These are phyloP conservation scores for Calcarius ornatus DNA, from an alignment of 2,113 vertebrate genomes.

Conservation along the genomic window DNA sequence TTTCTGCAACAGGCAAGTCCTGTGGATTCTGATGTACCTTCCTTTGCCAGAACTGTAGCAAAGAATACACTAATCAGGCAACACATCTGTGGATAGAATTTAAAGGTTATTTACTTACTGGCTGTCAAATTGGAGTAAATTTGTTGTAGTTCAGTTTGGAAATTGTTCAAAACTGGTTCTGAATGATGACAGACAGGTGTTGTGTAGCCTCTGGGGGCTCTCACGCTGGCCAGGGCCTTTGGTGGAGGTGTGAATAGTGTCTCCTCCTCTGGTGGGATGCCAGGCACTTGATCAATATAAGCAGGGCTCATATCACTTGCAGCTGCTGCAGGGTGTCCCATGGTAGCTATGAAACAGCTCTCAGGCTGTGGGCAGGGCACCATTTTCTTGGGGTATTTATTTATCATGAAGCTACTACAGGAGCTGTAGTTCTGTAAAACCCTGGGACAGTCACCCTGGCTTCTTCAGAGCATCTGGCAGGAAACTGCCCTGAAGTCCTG, in stretches of 20 bases:
- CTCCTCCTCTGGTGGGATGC: background rate
- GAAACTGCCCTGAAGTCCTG: background rate
- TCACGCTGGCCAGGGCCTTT: accelerated
- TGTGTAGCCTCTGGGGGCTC: background rate
- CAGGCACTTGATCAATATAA: accelerated
- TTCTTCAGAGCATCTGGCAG: background rate
- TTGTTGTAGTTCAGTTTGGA: background rate
- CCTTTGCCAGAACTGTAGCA: background rate
- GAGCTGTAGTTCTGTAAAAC: background rate
- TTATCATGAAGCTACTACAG: background rate
- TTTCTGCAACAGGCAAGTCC: background rate
- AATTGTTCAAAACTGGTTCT: background rate
- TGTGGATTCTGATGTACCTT: background rate
- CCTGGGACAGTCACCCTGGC: background rate
- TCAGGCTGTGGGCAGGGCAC: background rate
- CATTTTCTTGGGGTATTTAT: background rate
- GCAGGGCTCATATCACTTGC: background rate
- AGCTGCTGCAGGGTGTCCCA: background rate
- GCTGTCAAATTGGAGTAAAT: constrained; percentile 15
- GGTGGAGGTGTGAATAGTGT: background rate
- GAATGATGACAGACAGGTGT: background rate
- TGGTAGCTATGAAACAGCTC: background rate
- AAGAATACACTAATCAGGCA: background rate
- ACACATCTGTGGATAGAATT: background rate
- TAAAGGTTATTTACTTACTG: background rate